Evolutionary conservation across 2,797 vertebrate genomes (phyloP), one percentile per base, ranked within the genome.

Genomic region (Alcedo quadribrachys): DNA sequence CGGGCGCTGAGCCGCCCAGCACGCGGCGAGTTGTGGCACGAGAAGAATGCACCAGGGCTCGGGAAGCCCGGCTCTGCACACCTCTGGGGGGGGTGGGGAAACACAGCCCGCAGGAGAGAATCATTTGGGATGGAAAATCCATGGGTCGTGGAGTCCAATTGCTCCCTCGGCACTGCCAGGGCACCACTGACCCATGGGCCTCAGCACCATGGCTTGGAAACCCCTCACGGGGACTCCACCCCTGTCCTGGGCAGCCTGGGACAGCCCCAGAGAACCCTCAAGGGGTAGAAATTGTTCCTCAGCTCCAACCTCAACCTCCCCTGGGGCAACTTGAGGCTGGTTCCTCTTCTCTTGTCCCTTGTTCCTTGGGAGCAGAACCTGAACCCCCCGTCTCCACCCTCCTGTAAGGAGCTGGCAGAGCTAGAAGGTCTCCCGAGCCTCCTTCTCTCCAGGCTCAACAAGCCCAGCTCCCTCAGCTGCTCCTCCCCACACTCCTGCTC

Each of bases 11-110:
- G 37, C 37, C 35, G 45, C 28, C 37, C 25, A 24, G 22, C 18
- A 25, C 1, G 1, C 25, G 6, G 1, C 54, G 51, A 33, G 55
- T 27, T 27, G 33, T 2, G 2, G 66, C 86, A 85, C 1, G 35
- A 55, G 5, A 66, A 32, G 54, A 54, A 60, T 0, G 11, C 45
- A 16, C 22, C 70, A 55, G 35, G 15, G 5, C 46, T 42, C 21
- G 1, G 33, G 48, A 42, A 77, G 24, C 19, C 7, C 60, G 57
- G 42, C 58, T 40, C 65, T 33, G 28, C 37, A 2, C 2, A 1
- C 16, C 48, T 53, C 5, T 0, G 46, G 45, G 45, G 46, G 46
- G 22, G 25, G 46, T 48, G 1, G 13, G 13, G 4, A 12, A 30
- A 24, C 32, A 33, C 3, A 5, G 14, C 35, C 25, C 11, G 12